These are phyloP conservation scores for Aricia agestis DNA, from an alignment of 1,140 invertebrate species.

Conservation along the genomic window DNA sequence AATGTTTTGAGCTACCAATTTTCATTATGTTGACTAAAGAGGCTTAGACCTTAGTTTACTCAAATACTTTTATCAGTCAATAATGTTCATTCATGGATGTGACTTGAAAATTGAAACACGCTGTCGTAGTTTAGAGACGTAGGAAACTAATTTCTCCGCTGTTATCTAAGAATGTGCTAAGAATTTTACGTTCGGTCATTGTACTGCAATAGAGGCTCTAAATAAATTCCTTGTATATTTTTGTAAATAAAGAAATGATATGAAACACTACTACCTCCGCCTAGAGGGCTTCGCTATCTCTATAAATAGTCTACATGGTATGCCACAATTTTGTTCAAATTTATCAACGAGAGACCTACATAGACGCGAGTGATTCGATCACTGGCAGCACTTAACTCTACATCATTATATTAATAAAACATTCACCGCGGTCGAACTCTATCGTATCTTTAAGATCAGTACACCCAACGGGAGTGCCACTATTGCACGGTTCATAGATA, in stretches of 20 bases:
- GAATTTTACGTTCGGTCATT: conserved; percentile 2
- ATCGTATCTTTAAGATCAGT: conserved; percentile 8
- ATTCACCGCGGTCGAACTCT: background rate
- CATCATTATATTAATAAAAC: background rate
- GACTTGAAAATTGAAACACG: background rate
- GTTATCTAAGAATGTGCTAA: background rate
- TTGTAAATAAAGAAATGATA: conserved; percentile 14
- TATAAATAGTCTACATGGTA: conserved; percentile 11
- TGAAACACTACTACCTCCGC: background rate
- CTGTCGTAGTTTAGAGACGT: background rate
- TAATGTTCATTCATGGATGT: background rate
- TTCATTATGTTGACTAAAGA: too few relatives aligned
- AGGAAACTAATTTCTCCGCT: background rate
- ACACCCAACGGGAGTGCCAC: background rate
- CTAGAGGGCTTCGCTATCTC: background rate
- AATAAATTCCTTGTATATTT: conserved; percentile 13
- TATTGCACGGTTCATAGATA: conserved; percentile 4
- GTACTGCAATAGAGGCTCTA: background rate
- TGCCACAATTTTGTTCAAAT: conserved; percentile 10
- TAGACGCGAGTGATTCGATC: conserved; percentile 5
- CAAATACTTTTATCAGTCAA: too few relatives aligned
- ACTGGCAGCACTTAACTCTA: conserved; percentile 11
- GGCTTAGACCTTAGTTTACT: too few relatives aligned
- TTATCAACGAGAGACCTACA: background rate
- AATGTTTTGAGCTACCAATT: too few relatives aligned